Base-by-base conservation (phyloP, 2,888 invertebrate species). In the Xylota sylvarum region DNA sequence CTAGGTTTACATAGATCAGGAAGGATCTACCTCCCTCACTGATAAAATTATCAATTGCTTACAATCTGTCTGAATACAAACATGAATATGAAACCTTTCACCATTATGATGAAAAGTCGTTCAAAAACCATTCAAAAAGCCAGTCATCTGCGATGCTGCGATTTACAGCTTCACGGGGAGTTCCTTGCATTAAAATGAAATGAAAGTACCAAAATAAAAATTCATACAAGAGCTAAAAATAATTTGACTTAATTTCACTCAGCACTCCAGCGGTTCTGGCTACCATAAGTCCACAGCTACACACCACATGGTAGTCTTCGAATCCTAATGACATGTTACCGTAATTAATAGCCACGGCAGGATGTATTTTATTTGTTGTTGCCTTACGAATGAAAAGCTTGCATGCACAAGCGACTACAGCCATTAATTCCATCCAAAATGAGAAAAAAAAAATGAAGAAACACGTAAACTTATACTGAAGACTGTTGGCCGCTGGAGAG, bases 341-440 rank as follows among this genome's bases (percentile, higher is more conserved):
- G 82, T 86, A 82, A 86, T 86, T 86, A 86, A 86, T 86, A 77
- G 82, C 78, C 86, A 73, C 78, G 82, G 69, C 86, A 86, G 82
- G 82, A 86, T 86, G 82, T 78, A 77, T 76, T 86, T 86, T 80
- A 80, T 74, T 80, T 76, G 74, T 65, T 85, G 69, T 70, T 80
- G 77, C 40, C 14, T 48, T 64, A 43, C 70, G 50, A 76, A 55
- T 81, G 73, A 64, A 82, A 81, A 86, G 73, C 73, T 86, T 62
- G 82, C 86, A 86, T 86, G 86, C 82, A 77, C 72, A 81, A 67
- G 43, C 65, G 17, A 72, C 77, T 70, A 30, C 43, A 48, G 72
- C 77, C 78, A 86, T 86, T 86, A 82, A 86, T 82, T 82, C 64
- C 46, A 55, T 23, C 23, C 74, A 19, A 56, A 43, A 55, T 30